Base-by-base conservation (phyloP, 2,113 vertebrate genomes). In the Cebus imitator region DNA sequence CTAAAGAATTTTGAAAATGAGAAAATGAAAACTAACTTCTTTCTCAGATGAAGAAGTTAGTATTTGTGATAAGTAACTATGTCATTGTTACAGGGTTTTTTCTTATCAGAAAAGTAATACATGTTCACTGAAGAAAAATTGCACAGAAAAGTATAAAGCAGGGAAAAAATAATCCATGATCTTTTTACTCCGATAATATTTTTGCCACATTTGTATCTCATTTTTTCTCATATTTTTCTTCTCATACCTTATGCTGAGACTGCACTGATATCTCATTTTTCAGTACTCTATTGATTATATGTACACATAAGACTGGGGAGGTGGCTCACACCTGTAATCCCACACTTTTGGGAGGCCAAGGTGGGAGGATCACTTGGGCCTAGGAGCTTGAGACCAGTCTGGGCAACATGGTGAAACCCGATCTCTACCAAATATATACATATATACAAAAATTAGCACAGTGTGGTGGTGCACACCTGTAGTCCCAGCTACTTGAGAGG, bases 31-130 rank as follows among this genome's bases (percentile, higher is more conserved):
- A 86, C 81, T 86, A 72, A 4, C 37, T 40, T 90, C 68, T 95
- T 96, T 95, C 58, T 73, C 45, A 90, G n/a, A 43, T 66, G 27
- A 66, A 90, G 17, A 87, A 93, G 37, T 68, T 93, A 93, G 20
- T 43, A 50, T 95, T 37, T 90, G 23, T 95, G 21, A 76, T 86
- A 78, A 92, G 79, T 86, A 84, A 70, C 21, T 8, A 32, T 55
- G 80, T 95, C 25, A 23, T 87, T 68, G 61, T 87, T 48, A 18
- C 43, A 32, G 35, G 3, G 17, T 66, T 86, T 93, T 93, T 96
- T 80, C 32, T 88, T 45, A 70, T 52, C 89, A 89, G 35, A 72
- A 94, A 95, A 94, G 11, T 84, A 87, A 75, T 90, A 78, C 35
- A 43, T 81, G 18, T 45, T 94, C 30, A 87, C 17, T 78, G 27